These are phyloP conservation scores for Ctenomys sociabilis DNA, from an alignment of 2,113 vertebrate genomes.

Conservation along the genomic window DNA sequence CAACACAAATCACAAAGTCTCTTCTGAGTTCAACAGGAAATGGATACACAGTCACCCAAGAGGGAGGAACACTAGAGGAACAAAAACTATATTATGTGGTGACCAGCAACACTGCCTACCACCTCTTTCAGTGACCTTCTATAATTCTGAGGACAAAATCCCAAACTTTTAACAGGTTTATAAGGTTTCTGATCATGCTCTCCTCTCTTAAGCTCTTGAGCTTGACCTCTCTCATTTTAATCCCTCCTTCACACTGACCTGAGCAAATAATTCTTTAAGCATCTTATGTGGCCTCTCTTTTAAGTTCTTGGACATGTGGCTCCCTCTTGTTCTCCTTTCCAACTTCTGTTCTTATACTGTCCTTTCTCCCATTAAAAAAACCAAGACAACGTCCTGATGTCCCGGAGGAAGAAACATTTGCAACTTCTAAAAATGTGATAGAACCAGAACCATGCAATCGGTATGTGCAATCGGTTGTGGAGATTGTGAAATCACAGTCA, in stretches of 20 bases:
- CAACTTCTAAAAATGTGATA: not conserved
- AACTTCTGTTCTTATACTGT: not conserved
- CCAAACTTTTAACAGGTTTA: not conserved
- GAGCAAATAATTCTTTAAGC: not conserved
- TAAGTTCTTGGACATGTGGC: not conserved
- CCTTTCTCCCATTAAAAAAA: not conserved
- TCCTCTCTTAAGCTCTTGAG: not conserved
- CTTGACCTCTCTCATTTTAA: not conserved
- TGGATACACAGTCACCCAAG: not conserved
- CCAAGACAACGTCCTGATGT: not conserved
- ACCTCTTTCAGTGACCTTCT: not conserved
- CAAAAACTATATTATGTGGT: not conserved
- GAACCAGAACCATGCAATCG: not conserved
- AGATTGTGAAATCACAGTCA: not conserved
- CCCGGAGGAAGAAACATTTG: slow-evolving; percentile 7
- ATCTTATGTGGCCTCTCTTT: not conserved
- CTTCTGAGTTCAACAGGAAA: not conserved
- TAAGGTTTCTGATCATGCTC: not conserved
- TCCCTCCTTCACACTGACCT: not conserved
- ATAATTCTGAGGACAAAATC: not conserved
- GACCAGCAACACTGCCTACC: not conserved
- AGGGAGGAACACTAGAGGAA: not conserved
- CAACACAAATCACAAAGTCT: not conserved
- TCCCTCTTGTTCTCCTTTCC: not conserved
- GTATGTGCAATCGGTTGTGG: not conserved